Conservation (phyloP, 2,888 invertebrate species). For the Quadroppia sp. region DNA sequence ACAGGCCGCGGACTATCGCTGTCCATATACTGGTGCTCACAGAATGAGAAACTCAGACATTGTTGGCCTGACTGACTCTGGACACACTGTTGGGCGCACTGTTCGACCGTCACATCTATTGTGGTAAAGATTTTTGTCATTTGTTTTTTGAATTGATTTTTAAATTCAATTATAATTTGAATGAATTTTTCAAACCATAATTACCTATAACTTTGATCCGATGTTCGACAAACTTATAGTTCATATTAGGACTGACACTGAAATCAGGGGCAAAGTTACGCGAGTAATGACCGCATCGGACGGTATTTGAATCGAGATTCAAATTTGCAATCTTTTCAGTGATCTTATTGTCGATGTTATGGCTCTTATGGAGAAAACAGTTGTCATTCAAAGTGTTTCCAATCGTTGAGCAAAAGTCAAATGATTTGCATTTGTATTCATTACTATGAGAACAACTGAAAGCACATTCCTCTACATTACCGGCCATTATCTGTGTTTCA, state of each 20-base stretch:
- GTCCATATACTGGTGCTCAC: no score
- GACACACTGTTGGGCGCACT: no score
- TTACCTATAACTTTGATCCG: no score
- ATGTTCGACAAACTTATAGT: no score
- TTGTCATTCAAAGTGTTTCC: not conserved
- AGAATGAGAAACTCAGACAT: no score
- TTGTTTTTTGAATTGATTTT: no score
- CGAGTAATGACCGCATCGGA: not conserved
- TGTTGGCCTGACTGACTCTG: no score
- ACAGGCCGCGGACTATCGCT: no score
- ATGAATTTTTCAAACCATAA: no score
- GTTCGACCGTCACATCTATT: no score
- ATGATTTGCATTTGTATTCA: not conserved
- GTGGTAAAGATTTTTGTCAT: no score
- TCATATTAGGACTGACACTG: not conserved
- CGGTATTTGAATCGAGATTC: not conserved
- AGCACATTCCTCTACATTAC: conserved; percentile 4
- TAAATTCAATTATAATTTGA: no score
- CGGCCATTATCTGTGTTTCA: not conserved
- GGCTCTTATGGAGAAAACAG: not conserved
- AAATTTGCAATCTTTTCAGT: not conserved
- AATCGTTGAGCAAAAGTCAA: not conserved
- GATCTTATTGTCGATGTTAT: not conserved
- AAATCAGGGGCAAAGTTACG: not conserved
- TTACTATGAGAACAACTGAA: not conserved